A percentile compares a stretch with the other conserved stretches of the same genome.
Conservation (phyloP, 2,888 invertebrate species). For the Muscina levida region DNA sequence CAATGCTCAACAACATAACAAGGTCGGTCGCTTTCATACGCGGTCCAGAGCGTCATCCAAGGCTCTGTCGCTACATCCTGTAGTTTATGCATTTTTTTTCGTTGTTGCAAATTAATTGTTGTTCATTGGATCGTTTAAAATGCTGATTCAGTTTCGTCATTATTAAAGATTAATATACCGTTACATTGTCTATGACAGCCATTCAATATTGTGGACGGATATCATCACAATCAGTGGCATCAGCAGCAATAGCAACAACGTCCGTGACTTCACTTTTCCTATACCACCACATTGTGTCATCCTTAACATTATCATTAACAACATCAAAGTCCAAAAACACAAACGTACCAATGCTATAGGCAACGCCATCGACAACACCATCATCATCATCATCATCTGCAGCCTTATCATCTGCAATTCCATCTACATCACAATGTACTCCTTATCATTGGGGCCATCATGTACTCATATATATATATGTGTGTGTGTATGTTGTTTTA, state of each 20-base stretch:
- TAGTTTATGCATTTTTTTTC: constrained; percentile 45
- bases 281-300: background rate
- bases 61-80: too few relatives aligned
- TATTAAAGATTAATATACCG: constrained; percentile 80
- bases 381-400: constrained; percentile 27
- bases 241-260: constrained; percentile 27
- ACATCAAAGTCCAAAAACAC: constrained; percentile 14
- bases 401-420: background rate
- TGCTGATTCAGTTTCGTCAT: constrained; percentile 80
- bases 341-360: background rate
- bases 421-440: too few relatives aligned
- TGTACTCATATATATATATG: too few relatives aligned
- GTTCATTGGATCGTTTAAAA: constrained; percentile 77
- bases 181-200: constrained; percentile 77
- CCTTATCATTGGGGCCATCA: too few relatives aligned
- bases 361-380: constrained; percentile 19
- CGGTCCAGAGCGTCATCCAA: too few relatives aligned
- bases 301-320: constrained; percentile 10
- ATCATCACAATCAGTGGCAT: constrained; percentile 1
- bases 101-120: constrained; percentile 67
- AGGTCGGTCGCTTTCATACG: too few relatives aligned
- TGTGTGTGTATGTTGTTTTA: too few relatives aligned
- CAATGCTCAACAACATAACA: too few relatives aligned
- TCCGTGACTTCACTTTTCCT: background rate
- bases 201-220: constrained; percentile 69